Conservation (phyloP, 1,140 invertebrate genomes). For the Solenopsis invicta region DNA sequence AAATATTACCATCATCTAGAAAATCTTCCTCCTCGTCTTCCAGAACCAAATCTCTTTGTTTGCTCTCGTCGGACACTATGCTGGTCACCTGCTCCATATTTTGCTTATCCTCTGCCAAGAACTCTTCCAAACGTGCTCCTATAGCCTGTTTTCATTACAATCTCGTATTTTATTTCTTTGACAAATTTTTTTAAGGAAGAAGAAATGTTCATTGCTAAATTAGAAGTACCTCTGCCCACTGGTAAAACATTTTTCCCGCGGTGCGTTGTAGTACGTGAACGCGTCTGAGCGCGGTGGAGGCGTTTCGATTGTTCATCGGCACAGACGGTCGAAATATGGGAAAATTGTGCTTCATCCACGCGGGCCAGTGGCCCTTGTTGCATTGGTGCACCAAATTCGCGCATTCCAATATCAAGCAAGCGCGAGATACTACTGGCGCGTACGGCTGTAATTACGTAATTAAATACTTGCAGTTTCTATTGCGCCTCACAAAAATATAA, state of each 20-base stretch:
- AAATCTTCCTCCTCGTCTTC: constrained; percentile 99
- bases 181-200: constrained; percentile 12
- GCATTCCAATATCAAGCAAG: constrained; percentile 97
- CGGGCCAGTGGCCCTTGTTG: constrained; percentile 99
- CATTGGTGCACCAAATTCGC: constrained; percentile 98
- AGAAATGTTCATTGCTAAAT: background rate
- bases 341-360: constrained; percentile 96
- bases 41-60: constrained; percentile 93
- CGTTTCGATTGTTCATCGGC: constrained; percentile 86
- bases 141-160: constrained; percentile 89
- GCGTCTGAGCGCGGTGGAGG: constrained; percentile 89
- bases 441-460: constrained; percentile 91
- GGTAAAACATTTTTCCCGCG: constrained; percentile 98
- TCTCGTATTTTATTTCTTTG: background rate
- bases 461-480: background rate
- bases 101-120: constrained; percentile 92
- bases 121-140: constrained; percentile 95
- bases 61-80: constrained; percentile 93
- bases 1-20: constrained; percentile 95
- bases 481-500: background rate
- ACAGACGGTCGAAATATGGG: constrained; percentile 93
- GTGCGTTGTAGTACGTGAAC: constrained; percentile 95
- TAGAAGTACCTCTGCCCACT: constrained; percentile 95
- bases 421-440: constrained; percentile 96
- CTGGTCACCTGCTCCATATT: constrained; percentile 90